Conservation (phyloP, 2,797 vertebrate species). For the Clamator glandarius region DNA sequence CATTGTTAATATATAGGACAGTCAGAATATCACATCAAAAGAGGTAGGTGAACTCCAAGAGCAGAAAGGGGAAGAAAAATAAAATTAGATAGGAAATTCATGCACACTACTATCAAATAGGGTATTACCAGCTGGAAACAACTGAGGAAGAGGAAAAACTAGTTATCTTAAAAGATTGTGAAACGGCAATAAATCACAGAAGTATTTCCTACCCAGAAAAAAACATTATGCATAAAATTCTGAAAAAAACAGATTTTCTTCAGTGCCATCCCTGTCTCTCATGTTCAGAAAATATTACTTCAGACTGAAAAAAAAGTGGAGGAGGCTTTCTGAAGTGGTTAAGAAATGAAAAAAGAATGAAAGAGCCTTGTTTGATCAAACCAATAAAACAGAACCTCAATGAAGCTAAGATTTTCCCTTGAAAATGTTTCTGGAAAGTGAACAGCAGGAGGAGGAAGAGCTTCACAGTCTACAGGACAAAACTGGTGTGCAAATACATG, state of each 20-base stretch:
- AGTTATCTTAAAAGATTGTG: background rate
- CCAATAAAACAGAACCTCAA: background rate
- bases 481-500: rapidly evolving
- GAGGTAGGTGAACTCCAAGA: background rate
- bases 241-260: background rate
- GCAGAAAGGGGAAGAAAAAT: background rate
- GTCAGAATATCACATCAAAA: background rate
- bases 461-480: background rate
- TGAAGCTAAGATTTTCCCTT: background rate
- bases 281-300: background rate
- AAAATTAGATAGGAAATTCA: background rate
- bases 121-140: background rate
- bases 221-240: background rate
- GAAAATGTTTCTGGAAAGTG: background rate
- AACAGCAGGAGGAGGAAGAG: conserved; percentile 21
- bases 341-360: background rate
- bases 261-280: background rate
- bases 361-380: background rate
- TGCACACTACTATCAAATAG: background rate
- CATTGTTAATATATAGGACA: background rate
- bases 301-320: background rate
- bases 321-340: background rate
- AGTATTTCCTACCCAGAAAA: background rate
- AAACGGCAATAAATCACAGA: background rate
- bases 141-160: background rate